phyloP scores from a whole-genome alignment of 2,113 vertebrate species.

The Rutilus rutilus region DNA sequence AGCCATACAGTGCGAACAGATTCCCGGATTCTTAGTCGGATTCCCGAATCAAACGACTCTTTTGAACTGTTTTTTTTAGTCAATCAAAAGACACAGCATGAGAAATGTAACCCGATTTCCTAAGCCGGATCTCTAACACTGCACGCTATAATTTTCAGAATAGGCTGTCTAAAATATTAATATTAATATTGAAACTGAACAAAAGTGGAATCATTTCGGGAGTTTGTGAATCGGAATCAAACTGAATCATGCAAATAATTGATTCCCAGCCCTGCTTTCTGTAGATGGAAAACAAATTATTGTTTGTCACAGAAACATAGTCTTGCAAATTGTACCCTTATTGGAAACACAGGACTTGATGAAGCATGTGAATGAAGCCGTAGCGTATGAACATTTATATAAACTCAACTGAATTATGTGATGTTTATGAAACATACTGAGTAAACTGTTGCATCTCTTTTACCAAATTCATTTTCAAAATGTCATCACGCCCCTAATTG shows the following conservation, averaged over 20 bases:
- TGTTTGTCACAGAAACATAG: not conserved
- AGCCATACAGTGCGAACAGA: not conserved
- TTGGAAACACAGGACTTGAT: not conserved
- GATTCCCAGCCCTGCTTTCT: not conserved
- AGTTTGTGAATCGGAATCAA: not conserved
- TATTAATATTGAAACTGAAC: not conserved
- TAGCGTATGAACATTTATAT: slow-evolving; percentile 37
- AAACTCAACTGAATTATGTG: slow-evolving; percentile 16
- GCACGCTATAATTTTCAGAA: not conserved
- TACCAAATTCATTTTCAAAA: slow-evolving; percentile 47
- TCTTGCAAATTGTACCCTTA: not conserved
- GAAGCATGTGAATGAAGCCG: not conserved
- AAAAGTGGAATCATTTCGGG: not conserved
- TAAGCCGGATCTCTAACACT: not conserved
- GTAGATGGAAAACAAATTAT: not conserved
- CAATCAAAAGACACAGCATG: not conserved
- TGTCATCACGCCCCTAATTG: slow-evolving; percentile 58
- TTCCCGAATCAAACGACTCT: not conserved
- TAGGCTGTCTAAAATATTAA: not conserved
- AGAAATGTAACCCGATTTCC: not conserved
- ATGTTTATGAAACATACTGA: slow-evolving; percentile 19
- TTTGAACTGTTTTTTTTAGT: not conserved
- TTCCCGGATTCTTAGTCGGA: no score
- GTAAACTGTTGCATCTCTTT: slow-evolving; percentile 30
- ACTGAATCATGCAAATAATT: not conserved